Evolutionary conservation across 2,888 invertebrate genomes (phyloP), one percentile per base, ranked within the genome.

Genomic region (Choreutis nemorana): DNA sequence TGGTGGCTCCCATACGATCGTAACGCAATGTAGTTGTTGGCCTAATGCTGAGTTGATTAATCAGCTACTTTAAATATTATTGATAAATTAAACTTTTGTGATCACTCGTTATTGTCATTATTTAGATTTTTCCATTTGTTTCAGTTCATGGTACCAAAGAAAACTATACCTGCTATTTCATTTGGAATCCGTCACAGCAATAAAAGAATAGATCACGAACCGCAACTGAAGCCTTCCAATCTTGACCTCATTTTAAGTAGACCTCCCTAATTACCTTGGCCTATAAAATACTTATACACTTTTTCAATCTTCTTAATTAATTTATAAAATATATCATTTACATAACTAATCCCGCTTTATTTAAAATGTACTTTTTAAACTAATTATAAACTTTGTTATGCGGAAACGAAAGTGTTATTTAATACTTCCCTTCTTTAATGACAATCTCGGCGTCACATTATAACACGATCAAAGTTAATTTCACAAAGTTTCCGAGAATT

Each of bases 111-210:
- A n/a, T n/a, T 28, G 5, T 18, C 2, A 24, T 22, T 18, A 12
- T 16, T 25, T 25, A 16, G 10, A 12, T 29, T n/a, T 7, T 15
- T 29, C 23, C 26, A 6, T 24, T 33, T n/a, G n/a, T n/a, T 38
- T 3, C 57, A 73, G 73, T 66, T 62, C 25, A 55, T 57, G 54
- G 46, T 58, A 20, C 30, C 40, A 2, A 62, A 59, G 31, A 55
- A 40, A 4, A 44, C 52, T 2, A 42, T 37, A 11, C 71, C 71
- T 7, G 65, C 62, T 1, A 62, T 57, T 3, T 58, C 63, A 12
- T 75, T 75, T 30, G 73, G 75, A 23, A 73, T 75, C 30, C 55
- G 51, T 4, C 73, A 75, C 39, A 41, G 47, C 12, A 56, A 45
- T 0, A 64, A 53, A 36, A 30, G 66, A 16, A 73, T 73, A 2